Evolutionary conservation across 2,113 vertebrate genomes (phyloP), one percentile per base, ranked within the genome.

Genomic region (Leptosomus discolor): DNA sequence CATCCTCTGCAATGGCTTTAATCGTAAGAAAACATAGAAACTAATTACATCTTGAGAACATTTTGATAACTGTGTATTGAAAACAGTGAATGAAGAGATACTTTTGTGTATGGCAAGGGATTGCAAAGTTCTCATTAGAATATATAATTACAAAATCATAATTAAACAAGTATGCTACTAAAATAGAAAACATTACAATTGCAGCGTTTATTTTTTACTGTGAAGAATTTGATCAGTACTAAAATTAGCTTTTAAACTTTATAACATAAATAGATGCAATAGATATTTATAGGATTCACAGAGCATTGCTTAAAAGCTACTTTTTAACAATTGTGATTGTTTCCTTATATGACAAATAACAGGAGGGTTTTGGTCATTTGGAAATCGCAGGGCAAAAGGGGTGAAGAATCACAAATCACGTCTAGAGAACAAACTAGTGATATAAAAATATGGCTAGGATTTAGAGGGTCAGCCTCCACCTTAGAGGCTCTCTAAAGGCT

Each of bases 11-110:
- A 92, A 50, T 85, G 85, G 82, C 75, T 92, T 88, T 94, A 95
- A 94, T 92, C 90, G 24, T 77, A 88, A 94, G 75, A 95, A 96
- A 96, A 95, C 92, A 93, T 54, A 83, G 85, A 94, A 95, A 85
- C 78, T 96, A 97, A 96, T 96, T 96, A 83, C 78, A 63, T 96
- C 91, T 70, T 54, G 78, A 94, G 93, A 96, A 79, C 71, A 73
- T 76, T 92, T 82, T 85, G 85, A 80, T 96, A 95, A 80, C 91
- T 95, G 23, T 88, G 61, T 93, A 78, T 90, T 88, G 93, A 79
- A 97, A 96, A 96, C 90, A 90, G 65, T 74, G 74, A 88, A 65
- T 79, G 61, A 95, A 90, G 82, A 92, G 65, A 85, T 78, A 67
- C 53, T 87, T 90, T 39, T 91, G 13, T 82, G 57, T 94, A 85